Base-by-base conservation (phyloP, 2,888 invertebrate species). In the Drosophila pegasa region DNA sequence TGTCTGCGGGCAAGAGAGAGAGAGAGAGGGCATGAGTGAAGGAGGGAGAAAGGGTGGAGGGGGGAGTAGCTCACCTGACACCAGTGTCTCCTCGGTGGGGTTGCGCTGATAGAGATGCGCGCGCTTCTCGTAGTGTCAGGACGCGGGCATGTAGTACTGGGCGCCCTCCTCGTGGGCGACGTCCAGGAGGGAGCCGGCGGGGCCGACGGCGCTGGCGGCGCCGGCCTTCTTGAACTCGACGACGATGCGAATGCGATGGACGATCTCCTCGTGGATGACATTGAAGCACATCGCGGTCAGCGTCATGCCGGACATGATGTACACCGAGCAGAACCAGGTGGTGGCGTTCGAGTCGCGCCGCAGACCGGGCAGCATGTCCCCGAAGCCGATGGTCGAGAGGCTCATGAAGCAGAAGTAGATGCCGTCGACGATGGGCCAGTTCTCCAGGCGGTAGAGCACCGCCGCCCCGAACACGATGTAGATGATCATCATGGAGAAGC, bases 321-420 rank as follows among this genome's bases (percentile, higher is more conserved):
- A 97, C 62, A 95, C 95, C 29, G 97, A 97, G 92, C 97, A 97
- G 92, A 97, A 97, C 97, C 97, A 97, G 72, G 97, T 93, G 33
- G 96, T 96, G 29, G 95, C 94, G 90, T 94, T 94, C 33, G 92
- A 92, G 63, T 92, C 92, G 14, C 91, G 85, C 0, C 89, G 84
- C 55, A 94, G 91, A 31, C 96, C 96, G 54, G 97, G 97, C 77
- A 97, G 94, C 93, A 97, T 94, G 90, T 97, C 97, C 68, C 97
- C 97, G 81, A 97, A 97, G 33, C 98, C 98, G 89, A 97, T 97
- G 16, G 98, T 98, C 88, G 97, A 97, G 89, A 98, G 94, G 79
- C 97, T 97, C 95, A 98, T 98, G 92, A 98, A 98, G 93, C 98
- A 98, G 93, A 98, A 98, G 93, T 97, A 98, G 89, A 97, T 95